A percentile compares a stretch with the other conserved stretches of the same genome.
Evolutionary conservation across 2,888 invertebrate genomes (phyloP).

Genomic region (Crocallis elinguaria): DNA sequence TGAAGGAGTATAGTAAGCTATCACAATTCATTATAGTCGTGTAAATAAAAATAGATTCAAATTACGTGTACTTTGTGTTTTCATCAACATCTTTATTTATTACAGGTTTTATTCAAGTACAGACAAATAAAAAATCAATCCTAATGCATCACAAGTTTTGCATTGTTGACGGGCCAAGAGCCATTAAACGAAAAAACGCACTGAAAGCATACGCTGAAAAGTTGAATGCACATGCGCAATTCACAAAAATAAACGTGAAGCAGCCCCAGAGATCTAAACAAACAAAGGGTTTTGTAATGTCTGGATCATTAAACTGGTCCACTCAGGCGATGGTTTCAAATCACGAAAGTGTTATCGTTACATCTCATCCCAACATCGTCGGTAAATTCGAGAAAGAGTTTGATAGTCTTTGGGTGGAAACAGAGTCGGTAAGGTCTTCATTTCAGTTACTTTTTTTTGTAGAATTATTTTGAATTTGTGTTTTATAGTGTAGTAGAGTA

Average conservation of each 20-base stretch:
- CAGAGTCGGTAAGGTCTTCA: conserved; percentile 62
- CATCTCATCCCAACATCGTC: conserved; percentile 83
- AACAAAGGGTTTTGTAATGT: conserved; percentile 83
- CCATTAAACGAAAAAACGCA: conserved; percentile 67
- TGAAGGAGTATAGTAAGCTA: conserved; percentile 77
- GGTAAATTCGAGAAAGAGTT: conserved; percentile 85
- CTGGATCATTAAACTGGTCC: conserved; percentile 92
- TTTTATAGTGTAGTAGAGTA: no score
- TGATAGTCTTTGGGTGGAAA: conserved; percentile 85
- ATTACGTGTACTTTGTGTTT: no score
- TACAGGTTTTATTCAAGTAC: conserved; percentile 78
- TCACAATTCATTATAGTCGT: neutral
- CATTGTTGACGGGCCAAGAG: conserved; percentile 86
- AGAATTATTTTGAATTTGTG: neutral
- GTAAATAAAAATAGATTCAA: no score
- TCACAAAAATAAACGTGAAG: conserved; percentile 49
- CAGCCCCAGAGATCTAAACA: conserved; percentile 52
- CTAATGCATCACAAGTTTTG: conserved; percentile 94
- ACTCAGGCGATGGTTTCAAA: conserved; percentile 88
- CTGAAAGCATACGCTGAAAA: conserved; percentile 73
- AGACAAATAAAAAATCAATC: conserved; percentile 77
- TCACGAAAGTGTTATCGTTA: conserved; percentile 88
- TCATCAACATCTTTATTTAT: no score
- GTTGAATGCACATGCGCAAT: conserved; percentile 68
- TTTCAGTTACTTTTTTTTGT: neutral